phyloP scores from a whole-genome alignment of 2,113 vertebrate genomes.

The Gymnarchus niloticus region DNA sequence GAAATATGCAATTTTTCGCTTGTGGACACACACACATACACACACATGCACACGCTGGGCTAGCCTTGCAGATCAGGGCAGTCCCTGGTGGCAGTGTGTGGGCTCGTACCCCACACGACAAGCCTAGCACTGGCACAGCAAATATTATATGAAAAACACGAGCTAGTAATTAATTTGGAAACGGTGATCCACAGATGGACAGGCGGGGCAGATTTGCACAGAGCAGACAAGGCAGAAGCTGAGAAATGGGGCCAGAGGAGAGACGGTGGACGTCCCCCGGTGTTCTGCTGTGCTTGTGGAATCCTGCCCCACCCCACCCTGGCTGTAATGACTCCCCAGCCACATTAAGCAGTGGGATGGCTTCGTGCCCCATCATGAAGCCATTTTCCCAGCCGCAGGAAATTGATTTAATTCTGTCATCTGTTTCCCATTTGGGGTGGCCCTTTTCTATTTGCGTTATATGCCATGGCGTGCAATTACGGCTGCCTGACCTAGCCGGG shows the following conservation, averaged over 20 bases:
- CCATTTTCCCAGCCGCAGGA: conserved; percentile 20
- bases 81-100: neutral
- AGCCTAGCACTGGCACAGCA: neutral
- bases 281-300: neutral
- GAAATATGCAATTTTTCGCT: neutral
- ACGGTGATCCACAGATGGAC: neutral
- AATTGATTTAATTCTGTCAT: conserved; percentile 23
- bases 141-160: neutral
- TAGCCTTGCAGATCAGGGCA: neutral
- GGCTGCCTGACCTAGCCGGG: neutral
- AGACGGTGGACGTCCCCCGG: neutral
- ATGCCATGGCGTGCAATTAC: neutral
- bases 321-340: neutral
- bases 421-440: conserved; percentile 14
- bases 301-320: neutral
- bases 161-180: conserved; percentile 1
- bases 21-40: neutral
- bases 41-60: neutral
- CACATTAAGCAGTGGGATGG: neutral
- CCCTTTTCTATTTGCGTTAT: conserved; percentile 19
- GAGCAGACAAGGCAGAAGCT: neutral
- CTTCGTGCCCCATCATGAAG: conserved; percentile 1
- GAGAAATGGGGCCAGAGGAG: neutral
- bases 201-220: neutral
- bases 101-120: neutral